Evolutionary conservation across 2,888 invertebrate species (phyloP).

Genomic region (Scaptomyza cyrtandrae): DNA sequence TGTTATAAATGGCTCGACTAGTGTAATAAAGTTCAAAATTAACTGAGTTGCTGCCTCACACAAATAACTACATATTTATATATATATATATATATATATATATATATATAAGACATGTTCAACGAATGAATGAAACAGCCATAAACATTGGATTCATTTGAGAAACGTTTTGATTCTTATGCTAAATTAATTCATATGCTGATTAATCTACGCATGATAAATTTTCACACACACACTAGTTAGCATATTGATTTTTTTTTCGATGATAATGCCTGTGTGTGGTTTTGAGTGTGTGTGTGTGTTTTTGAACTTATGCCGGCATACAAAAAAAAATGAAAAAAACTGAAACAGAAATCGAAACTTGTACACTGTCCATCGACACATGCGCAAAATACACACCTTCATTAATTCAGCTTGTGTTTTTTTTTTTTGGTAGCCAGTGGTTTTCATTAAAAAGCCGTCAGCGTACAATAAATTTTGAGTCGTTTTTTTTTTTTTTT

Average conservation of each 20-base stretch:
- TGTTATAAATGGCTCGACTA: slow-evolving; percentile 47
- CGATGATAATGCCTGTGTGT: not conserved
- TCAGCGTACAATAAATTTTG: slow-evolving; percentile 79
- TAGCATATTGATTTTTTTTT: slow-evolving; percentile 46
- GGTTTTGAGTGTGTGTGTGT: slow-evolving; percentile 31
- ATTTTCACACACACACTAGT: slow-evolving; percentile 29
- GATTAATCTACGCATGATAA: slow-evolving; percentile 63
- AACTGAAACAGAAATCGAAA: slow-evolving; percentile 28
- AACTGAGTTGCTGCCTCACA: slow-evolving; percentile 41
- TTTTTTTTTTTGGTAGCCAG: slow-evolving; percentile 77
- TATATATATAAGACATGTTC: slow-evolving; percentile 54
- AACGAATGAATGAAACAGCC: slow-evolving; percentile 55
- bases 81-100: slow-evolving; percentile 35
- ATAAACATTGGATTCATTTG: slow-evolving; percentile 68
- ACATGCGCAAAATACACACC: slow-evolving; percentile 54
- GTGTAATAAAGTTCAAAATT: slow-evolving; percentile 45
- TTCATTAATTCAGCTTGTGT: slow-evolving; percentile 67
- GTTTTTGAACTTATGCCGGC: slow-evolving; percentile 71
- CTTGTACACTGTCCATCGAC: slow-evolving; percentile 45
- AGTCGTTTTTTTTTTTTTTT: slow-evolving; percentile 51
- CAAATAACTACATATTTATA: slow-evolving; percentile 11
- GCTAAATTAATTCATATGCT: slow-evolving; percentile 73
- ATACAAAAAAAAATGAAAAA: not conserved
- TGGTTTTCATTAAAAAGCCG: slow-evolving; percentile 80
- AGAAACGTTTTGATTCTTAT: slow-evolving; percentile 76